Base-by-base conservation (phyloP, 2,797 vertebrate genomes). In the Propithecus deckenii region DNA sequence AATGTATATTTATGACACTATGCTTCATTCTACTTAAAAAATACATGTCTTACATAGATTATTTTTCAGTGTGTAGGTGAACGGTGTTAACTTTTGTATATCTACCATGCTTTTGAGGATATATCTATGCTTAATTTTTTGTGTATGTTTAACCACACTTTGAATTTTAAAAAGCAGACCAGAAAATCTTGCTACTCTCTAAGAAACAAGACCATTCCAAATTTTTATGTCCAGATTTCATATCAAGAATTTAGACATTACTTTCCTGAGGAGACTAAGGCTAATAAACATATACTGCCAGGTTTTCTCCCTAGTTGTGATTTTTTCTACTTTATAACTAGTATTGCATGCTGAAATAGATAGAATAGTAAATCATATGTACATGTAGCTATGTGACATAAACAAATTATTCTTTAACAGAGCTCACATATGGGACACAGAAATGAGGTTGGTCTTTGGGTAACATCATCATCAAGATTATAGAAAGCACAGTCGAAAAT, bases 401-500 rank as follows among this genome's bases (percentile, higher is more conserved):
- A 92, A 80, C 30, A 90, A 38, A 63, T 2, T 92, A 17, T 41
- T 81, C 65, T 89, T 86, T 90, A 93, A 32, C 93, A 38, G 63
- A 89, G 59, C 67, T 98, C 83, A 85, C 74, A 79, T 65, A 57
- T 38, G 80, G 86, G 84, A 61, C 69, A 50, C 38, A 94, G 91
- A 96, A 52, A 38, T 59, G 22, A 97, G 79, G 46, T 61, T 95
- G 32, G 30, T 94, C 76, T 95, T 95, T 85, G 94, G 95, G 61
- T 89, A 97, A n/a, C 30, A 71, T 72, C 93, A 59, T 89, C 94
- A 92, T 95, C 61, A 63, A 30, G 89, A 91, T 90, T 91, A 88
- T 28, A 89, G 75, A 96, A 97, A 91, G 25, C 69, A 86, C 61
- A 65, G 95, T 92, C 87, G 95, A 97, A 97, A 96, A 96, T 55